phyloP scores from a whole-genome alignment of 2,888 invertebrate genomes.

The Caenorhabditis virilis region DNA sequence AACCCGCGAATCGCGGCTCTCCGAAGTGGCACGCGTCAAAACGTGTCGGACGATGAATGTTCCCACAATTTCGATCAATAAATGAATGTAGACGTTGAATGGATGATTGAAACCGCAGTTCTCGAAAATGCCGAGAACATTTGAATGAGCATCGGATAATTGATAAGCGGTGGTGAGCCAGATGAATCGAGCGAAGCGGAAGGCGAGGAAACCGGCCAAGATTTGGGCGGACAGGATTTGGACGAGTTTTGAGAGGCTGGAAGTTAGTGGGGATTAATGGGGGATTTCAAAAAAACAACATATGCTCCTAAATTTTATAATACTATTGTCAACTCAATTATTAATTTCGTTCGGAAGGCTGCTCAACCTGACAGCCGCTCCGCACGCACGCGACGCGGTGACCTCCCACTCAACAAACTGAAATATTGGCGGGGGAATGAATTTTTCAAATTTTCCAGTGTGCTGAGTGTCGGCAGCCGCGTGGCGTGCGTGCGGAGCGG shows the following conservation, averaged over 20 bases:
- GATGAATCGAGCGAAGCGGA: conserved; percentile 22
- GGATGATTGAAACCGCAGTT: conserved; percentile 35
- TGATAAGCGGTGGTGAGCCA: conserved; percentile 21
- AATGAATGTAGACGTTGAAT: conserved; percentile 4
- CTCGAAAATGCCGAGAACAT: conserved; percentile 15
- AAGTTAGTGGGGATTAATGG: too few relatives aligned
- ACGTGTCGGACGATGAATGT: conserved; percentile 33
- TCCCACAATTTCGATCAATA: conserved; percentile 29
- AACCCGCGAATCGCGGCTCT: conserved; percentile 14
- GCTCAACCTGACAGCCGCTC: too few relatives aligned
- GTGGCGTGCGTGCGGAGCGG: too few relatives aligned
- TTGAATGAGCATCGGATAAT: conserved; percentile 7
- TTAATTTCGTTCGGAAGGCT: too few relatives aligned
- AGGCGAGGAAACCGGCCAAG: conserved; percentile 24
- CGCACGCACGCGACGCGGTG: too few relatives aligned
- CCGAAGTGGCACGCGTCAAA: conserved; percentile 19
- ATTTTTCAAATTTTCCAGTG: too few relatives aligned
- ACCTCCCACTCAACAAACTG: too few relatives aligned
- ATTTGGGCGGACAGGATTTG: conserved; percentile 24
- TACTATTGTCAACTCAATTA: too few relatives aligned
- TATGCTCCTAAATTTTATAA: too few relatives aligned
- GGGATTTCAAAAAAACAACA: too few relatives aligned
- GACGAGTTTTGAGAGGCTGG: conserved; percentile 16
- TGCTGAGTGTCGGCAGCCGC: too few relatives aligned
- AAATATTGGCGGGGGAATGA: too few relatives aligned